Base-by-base conservation (phyloP, 2,888 invertebrate species). In the Dione vanillae region DNA sequence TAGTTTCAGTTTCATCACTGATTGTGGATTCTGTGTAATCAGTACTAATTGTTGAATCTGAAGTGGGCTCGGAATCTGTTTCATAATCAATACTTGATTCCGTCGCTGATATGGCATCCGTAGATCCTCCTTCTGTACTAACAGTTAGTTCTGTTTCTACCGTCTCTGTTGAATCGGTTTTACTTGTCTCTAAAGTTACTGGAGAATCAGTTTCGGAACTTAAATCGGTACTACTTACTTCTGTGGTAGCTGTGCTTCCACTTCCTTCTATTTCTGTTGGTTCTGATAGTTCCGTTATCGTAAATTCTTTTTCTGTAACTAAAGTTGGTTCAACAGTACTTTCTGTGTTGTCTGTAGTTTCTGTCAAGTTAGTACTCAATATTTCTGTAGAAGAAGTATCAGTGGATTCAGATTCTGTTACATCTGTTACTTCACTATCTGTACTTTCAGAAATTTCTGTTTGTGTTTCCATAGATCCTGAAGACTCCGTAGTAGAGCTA, bases 351-450 rank as follows among this genome's bases (percentile, higher is more conserved):
- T 16, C 16, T 56, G 37, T 37, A 37, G 35, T 5, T 37, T 35
- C 35, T 10, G 54, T 54, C 35, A 27, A n/a, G 27, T 54, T 41
- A 20, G 56, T 41, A 27, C 19, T 19, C 14, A 47, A 49, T 20
- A 49, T 58, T 52, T 69, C 69, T 43, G 69, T 73, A 14, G 65
- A 51, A 12, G 59, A 49, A 58, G 27, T 62, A 35, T 56, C 65
- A 16, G 14, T 37, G 19, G 45, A 14, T 8, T 12, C 65, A 19
- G 27, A 52, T 35, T 43, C 66, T 19, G 66, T 67, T 47, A 9
- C 19, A 47, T 16, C 35, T 54, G 56, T 58, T 19, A 47, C 16
- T 11, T 67, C 67, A n/a, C 58, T 49, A 45, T 20, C 41, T 16
- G 65, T 65, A n/a, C 58, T 49, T 54, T 20, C 41, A 12, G 65